A percentile compares a stretch with the other conserved stretches of the same genome.
These are phyloP conservation scores for Typhlichthys subterraneus DNA, from an alignment of 2,797 vertebrate genomes.

Conservation along the genomic window DNA sequence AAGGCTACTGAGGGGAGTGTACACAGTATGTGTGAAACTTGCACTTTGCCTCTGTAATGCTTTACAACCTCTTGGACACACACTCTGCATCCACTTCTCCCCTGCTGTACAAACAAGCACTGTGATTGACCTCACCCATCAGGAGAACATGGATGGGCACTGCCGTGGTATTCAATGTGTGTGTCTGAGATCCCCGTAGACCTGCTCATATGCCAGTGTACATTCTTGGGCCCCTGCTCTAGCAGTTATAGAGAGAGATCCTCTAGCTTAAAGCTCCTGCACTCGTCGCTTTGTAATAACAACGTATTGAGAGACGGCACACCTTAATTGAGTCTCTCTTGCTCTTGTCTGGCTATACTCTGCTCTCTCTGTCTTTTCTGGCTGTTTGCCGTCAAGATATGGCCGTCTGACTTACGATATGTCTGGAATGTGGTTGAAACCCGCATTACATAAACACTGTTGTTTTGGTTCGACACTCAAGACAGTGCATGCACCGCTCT, in stretches of 20 bases:
- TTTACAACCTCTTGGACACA: constrained; percentile 42
- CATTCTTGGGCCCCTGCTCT: constrained; percentile 47
- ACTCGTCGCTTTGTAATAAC: constrained; percentile 66
- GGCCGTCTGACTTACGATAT: constrained; percentile 5
- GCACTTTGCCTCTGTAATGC: constrained; percentile 55
- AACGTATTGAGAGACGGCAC: constrained; percentile 47
- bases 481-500: too few relatives aligned
- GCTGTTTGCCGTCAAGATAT: not conserved
- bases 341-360: not conserved
- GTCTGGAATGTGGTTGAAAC: not conserved
- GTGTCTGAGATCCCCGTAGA: constrained; percentile 10
- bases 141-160: constrained; percentile 28
- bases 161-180: constrained; percentile 20
- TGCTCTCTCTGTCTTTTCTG: not conserved
- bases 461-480: not conserved
- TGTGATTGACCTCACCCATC: constrained; percentile 41
- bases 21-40: constrained; percentile 22
- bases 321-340: constrained; percentile 16
- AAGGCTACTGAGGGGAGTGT: constrained; percentile 18
- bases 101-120: constrained; percentile 47
- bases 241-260: constrained; percentile 43
- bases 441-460: not conserved
- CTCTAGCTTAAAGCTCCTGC: constrained; percentile 52
- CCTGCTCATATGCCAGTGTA: constrained; percentile 7
- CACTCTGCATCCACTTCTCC: constrained; percentile 6